Evolutionary conservation across 2,888 invertebrate genomes (phyloP).

Genomic region (Tetrapedia diversipes): DNA sequence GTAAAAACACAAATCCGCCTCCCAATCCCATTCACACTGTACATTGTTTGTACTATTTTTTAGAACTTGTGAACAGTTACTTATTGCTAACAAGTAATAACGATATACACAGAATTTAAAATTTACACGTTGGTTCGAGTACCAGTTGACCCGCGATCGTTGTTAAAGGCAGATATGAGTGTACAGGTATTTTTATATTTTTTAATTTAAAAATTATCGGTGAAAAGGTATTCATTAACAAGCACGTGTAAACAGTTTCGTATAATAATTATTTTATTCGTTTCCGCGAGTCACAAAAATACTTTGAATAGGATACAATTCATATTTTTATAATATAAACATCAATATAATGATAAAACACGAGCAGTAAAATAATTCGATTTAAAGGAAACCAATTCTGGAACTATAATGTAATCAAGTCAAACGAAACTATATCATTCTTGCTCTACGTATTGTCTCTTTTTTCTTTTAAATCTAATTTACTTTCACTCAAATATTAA

Average conservation of each 20-base stretch:
- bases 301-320: conserved; percentile 35
- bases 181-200: conserved; percentile 8
- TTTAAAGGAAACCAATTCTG: background rate
- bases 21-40: too few relatives aligned
- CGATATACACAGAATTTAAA: background rate
- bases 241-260: background rate
- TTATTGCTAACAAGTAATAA: too few relatives aligned
- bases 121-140: background rate
- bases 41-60: too few relatives aligned
- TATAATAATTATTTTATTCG: conserved; percentile 42
- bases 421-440: conserved; percentile 13
- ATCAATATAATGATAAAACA: conserved; percentile 23
- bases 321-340: conserved; percentile 27
- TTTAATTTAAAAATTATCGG: background rate
- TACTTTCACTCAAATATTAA: conserved; percentile 7
- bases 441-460: conserved; percentile 14
- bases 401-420: conserved; percentile 2
- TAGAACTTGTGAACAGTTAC: too few relatives aligned
- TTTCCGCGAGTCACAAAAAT: conserved; percentile 59
- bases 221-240: background rate
- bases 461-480: background rate
- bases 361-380: conserved; percentile 22
- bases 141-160: background rate
- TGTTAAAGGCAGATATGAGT: background rate
- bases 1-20: too few relatives aligned